Percentiles rank a stretch among this genome's conserved stretches.
These are phyloP conservation scores for Spheniscus mendiculus DNA, from an alignment of 2,113 vertebrate species.

Conservation along the genomic window DNA sequence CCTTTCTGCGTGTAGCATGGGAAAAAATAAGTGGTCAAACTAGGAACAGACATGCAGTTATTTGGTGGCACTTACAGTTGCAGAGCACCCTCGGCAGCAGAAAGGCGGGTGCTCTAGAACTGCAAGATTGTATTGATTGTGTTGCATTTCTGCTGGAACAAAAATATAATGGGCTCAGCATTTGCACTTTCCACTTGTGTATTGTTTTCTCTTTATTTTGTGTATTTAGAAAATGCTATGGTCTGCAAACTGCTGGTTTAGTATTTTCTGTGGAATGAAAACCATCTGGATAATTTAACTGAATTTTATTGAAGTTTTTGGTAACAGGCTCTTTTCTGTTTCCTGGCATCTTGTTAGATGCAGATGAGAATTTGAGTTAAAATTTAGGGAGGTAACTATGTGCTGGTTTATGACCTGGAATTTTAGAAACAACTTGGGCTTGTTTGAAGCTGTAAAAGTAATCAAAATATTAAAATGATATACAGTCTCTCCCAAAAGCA, in stretches of 20 bases:
- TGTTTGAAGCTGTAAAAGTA: not conserved
- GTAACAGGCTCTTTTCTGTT: conserved; percentile 29
- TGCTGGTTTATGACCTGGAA: not conserved
- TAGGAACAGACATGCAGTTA: not conserved
- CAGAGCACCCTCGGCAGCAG: not conserved
- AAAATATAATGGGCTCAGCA: conserved; percentile 56
- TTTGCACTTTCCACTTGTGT: conserved; percentile 58
- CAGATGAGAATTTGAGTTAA: not conserved
- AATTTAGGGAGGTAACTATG: not conserved
- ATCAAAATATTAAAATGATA: not conserved
- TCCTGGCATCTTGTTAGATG: not conserved
- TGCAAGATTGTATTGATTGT: conserved; percentile 44
- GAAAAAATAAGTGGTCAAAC: not conserved
- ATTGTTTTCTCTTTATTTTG: conserved; percentile 67
- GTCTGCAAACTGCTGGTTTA: conserved; percentile 52
- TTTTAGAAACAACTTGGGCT: not conserved
- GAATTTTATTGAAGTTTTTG: not conserved
- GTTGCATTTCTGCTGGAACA: conserved; percentile 54
- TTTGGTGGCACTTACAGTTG: not conserved
- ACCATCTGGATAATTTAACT: conserved; percentile 60
- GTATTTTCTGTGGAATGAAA: conserved; percentile 66
- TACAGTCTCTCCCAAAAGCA: not conserved
- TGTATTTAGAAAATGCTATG: conserved; percentile 61
- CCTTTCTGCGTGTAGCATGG: not conserved
- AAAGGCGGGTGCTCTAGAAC: not conserved